These are phyloP conservation scores for Apteryx mantelli DNA, from an alignment of 2,113 vertebrate species.

Conservation along the genomic window DNA sequence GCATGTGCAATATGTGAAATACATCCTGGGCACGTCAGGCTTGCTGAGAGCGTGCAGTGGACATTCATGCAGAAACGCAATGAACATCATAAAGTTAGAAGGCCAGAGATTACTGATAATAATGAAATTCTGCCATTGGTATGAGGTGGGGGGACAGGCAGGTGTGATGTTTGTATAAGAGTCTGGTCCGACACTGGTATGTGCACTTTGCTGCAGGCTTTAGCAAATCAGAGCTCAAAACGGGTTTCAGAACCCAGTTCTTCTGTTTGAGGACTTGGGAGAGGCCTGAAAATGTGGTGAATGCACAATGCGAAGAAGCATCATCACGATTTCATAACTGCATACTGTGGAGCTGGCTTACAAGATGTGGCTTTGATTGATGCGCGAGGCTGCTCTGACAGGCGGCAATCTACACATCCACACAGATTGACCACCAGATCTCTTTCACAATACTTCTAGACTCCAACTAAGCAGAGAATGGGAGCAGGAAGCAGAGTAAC, in stretches of 20 bases:
- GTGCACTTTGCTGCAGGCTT: background rate
- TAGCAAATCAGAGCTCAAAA: background rate
- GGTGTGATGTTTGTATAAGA: background rate
- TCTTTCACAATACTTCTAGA: background rate
- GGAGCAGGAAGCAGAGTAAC: background rate
- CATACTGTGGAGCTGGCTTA: background rate
- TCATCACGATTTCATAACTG: background rate
- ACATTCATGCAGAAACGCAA: background rate
- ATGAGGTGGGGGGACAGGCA: background rate
- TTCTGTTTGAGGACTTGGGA: background rate
- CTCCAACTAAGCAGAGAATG: background rate
- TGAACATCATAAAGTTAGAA: background rate
- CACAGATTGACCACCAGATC: background rate
- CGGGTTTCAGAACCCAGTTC: background rate
- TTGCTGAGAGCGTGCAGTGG: fast-evolving
- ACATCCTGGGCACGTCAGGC: background rate
- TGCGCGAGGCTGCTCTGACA: background rate
- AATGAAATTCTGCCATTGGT: background rate
- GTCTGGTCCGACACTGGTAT: background rate
- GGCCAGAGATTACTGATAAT: background rate
- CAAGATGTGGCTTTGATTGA: background rate
- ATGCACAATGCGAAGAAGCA: background rate
- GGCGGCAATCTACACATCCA: background rate
- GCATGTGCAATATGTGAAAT: background rate
- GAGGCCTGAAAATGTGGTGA: background rate